Evolutionary conservation across 1,140 invertebrate genomes (phyloP).

Genomic region (Drosophila obscura): DNA sequence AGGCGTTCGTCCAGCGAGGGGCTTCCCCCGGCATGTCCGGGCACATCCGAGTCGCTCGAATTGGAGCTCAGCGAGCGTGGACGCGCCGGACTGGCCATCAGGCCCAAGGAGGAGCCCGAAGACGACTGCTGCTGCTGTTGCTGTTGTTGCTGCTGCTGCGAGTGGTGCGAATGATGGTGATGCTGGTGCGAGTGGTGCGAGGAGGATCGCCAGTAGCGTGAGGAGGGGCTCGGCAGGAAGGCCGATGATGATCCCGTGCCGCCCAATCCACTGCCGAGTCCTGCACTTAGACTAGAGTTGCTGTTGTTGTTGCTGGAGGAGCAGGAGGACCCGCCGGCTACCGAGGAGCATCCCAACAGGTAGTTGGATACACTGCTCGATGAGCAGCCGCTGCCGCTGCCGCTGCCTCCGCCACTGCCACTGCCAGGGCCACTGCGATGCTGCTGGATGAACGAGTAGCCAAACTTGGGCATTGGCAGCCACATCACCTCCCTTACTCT

Average conservation of each 20-base stretch:
- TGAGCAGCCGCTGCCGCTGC: slow-evolving; percentile 23
- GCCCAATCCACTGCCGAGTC: slow-evolving; percentile 37
- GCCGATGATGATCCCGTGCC: slow-evolving; percentile 46
- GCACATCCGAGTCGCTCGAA: slow-evolving; percentile 86
- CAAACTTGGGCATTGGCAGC: slow-evolving; percentile 93
- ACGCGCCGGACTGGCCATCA: slow-evolving; percentile 85
- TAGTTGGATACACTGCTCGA: slow-evolving; percentile 22
- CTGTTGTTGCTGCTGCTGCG: slow-evolving; percentile 57
- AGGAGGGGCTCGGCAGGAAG: slow-evolving; percentile 72
- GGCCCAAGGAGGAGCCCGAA: slow-evolving; percentile 41
- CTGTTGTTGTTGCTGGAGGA: slow-evolving; percentile 39
- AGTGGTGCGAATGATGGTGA: slow-evolving; percentile 70
- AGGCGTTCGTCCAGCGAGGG: slow-evolving; percentile 94
- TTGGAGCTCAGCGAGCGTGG: slow-evolving; percentile 87
- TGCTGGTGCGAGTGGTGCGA: slow-evolving; percentile 76
- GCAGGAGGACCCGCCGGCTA: slow-evolving; percentile 2
- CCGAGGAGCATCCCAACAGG: slow-evolving; percentile 35
- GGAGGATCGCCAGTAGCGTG: slow-evolving; percentile 75
- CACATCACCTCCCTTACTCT: slow-evolving; percentile 89
- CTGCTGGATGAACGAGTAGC: slow-evolving; percentile 87
- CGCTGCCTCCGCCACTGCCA: slow-evolving; percentile 12
- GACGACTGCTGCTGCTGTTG: slow-evolving; percentile 40
- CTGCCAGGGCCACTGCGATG: slow-evolving; percentile 12
- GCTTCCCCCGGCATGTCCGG: slow-evolving; percentile 85
- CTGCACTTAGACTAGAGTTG: slow-evolving; percentile 80